phyloP scores from a whole-genome alignment of 2,888 invertebrate genomes.

The Microchrysa polita region DNA sequence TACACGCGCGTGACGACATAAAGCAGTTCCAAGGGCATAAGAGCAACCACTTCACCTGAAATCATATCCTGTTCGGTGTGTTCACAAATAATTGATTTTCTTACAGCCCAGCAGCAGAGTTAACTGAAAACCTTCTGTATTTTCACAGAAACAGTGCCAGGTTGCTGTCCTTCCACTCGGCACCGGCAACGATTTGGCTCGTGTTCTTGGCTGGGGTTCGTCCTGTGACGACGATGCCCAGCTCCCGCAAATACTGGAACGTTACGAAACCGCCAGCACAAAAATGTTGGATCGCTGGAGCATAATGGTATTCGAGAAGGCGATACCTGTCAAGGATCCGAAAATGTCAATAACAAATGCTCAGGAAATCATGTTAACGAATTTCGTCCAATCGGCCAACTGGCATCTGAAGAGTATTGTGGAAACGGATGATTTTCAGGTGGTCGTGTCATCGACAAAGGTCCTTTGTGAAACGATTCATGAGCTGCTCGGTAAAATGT shows the following conservation, averaged over 20 bases:
- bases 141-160: slow-evolving; percentile 83
- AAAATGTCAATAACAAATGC: slow-evolving; percentile 66
- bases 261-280: slow-evolving; percentile 95
- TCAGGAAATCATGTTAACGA: slow-evolving; percentile 68
- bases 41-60: no score
- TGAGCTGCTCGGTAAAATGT: slow-evolving; percentile 74
- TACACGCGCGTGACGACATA: no score
- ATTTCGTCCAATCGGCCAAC: slow-evolving; percentile 81
- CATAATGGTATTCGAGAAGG: slow-evolving; percentile 90
- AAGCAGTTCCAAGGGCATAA: no score
- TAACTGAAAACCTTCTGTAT: not conserved
- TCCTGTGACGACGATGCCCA: slow-evolving; percentile 96
- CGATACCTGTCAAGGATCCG: slow-evolving; percentile 70
- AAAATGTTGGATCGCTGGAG: slow-evolving; percentile 99
- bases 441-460: slow-evolving; percentile 77
- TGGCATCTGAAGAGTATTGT: slow-evolving; percentile 87
- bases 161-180: slow-evolving; percentile 95
- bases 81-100: not conserved
- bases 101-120: not conserved
- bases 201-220: slow-evolving; percentile 96
- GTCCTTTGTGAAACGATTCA: slow-evolving; percentile 82
- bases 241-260: slow-evolving; percentile 88
- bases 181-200: slow-evolving; percentile 95
- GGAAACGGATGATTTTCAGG: slow-evolving; percentile 79
- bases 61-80: not conserved